phyloP scores from a whole-genome alignment of 1,140 invertebrate genomes.

The Drosophila pruinosa region DNA sequence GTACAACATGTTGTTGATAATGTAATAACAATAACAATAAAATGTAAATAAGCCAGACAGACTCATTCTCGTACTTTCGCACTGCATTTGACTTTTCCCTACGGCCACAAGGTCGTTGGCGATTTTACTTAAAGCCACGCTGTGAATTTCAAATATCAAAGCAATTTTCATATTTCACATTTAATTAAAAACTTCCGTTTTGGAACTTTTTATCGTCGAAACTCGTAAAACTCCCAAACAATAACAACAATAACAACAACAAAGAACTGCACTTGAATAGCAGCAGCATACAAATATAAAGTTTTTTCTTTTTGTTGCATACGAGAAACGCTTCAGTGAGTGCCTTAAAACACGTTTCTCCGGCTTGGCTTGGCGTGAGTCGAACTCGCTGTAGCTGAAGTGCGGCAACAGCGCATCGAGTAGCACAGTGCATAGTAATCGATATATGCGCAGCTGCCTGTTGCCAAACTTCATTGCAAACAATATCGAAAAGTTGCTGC shows the following conservation, averaged over 20 bases:
- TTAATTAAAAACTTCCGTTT: conserved; percentile 74
- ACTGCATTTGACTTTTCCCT: conserved; percentile 47
- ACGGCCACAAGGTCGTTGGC: conserved; percentile 55
- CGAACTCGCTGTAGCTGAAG: conserved; percentile 3
- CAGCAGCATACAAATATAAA: conserved; percentile 2
- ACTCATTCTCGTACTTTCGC: background rate
- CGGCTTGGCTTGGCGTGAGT: background rate
- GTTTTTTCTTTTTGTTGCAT: conserved; percentile 11
- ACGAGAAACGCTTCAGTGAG: conserved; percentile 51
- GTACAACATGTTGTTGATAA: conserved; percentile 41
- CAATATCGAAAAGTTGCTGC: background rate
- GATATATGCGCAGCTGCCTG: background rate
- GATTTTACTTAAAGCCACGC: conserved; percentile 5
- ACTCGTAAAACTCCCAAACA: conserved; percentile 29
- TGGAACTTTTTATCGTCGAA: background rate
- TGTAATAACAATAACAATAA: conserved; percentile 58
- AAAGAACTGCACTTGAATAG: conserved; percentile 48
- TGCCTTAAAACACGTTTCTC: conserved; percentile 51
- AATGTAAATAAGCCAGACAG: conserved; percentile 17
- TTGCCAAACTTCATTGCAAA: background rate
- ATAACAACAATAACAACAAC: conserved; percentile 20
- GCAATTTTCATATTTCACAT: conserved; percentile 31
- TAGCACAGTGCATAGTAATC: conserved; percentile 6
- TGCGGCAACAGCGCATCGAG: conserved; percentile 31
- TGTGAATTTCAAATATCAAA: conserved; percentile 3